Conservation (phyloP, 92 coral and sea anemone genomes). For the Zoanthus gigantus region DNA sequence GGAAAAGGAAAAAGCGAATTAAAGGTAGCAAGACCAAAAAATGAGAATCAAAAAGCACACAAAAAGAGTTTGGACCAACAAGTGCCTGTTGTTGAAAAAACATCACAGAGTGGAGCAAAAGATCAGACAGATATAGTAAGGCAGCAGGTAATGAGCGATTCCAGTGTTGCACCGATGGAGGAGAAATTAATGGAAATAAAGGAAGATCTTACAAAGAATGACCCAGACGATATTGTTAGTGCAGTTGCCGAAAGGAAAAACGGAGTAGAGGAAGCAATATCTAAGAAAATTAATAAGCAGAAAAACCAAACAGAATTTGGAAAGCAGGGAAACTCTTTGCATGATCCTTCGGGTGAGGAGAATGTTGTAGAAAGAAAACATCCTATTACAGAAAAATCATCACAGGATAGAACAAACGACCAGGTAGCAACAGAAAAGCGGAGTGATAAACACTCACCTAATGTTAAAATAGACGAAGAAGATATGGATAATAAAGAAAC, state of each 20-base stretch:
- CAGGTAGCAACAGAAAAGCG: not conserved
- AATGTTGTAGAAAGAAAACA: too few relatives aligned
- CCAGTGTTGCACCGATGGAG: not conserved
- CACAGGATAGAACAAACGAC: not conserved
- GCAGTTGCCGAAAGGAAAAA: not conserved
- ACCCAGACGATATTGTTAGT: not conserved
- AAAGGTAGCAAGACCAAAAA: not conserved
- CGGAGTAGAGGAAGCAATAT: not conserved
- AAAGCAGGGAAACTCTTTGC: not conserved
- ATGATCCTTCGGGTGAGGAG: not conserved
- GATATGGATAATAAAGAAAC: not conserved
- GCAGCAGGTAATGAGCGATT: not conserved
- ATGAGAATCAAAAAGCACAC: not conserved
- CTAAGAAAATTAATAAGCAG: not conserved
- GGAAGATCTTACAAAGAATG: not conserved
- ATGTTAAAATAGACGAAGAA: slow-evolving; percentile 7
- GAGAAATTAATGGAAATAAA: slow-evolving; percentile 11
- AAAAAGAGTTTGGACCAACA: not conserved
- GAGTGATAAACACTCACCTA: not conserved
- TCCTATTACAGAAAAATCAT: not conserved
- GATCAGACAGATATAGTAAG: not conserved
- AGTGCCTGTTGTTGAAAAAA: not conserved
- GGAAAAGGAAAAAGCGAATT: not conserved
- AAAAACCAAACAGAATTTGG: not conserved
- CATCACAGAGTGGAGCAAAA: not conserved